Base-by-base conservation (phyloP, 1,140 invertebrate genomes). In the Drosophila carrolli region DNA sequence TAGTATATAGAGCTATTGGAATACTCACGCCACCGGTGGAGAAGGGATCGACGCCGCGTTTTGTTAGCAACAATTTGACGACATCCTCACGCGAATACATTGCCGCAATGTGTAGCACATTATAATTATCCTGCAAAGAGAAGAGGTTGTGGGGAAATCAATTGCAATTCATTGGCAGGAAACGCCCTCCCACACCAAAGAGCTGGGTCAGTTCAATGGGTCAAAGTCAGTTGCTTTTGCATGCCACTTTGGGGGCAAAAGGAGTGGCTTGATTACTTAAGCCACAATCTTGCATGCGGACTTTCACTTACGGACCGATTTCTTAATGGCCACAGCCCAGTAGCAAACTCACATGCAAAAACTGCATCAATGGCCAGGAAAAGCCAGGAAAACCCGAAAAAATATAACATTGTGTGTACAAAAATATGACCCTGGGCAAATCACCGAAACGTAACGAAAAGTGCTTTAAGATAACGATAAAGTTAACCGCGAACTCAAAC, bases 71-170 rank as follows among this genome's bases (percentile, higher is more conserved):
- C 32, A 98, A 93, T 90, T 98, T 97, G 89, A 99, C 96, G 55
- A 98, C 97, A 92, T 99, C 98, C 93, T 99, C 98, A 82, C 98
- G 95, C 19, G 97, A 98, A 92, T 97, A 97, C 95, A 97, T 96
- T 32, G 98, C 96, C 14, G 98, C 97, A 92, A 98, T 96, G 93
- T 99, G 98, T 27, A 99, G 94, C 29, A 96, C 97, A 94, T 98
- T 98, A 93, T 97, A 97, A 92, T 98, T 98, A 93, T 99, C 98
- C 98, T 99, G 94, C 66, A 91, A 79, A 57, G 35, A 73, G 41
- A 51, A 65, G 41, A 51, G 23, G 70, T 54, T 68, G 48, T 68
- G 51, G 19, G 61, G 32, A 80, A 88, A 80, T 88, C 84, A 88
- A 88, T 88, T 81, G 77, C 32, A 89, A 84, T 76, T 88, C 75